These are phyloP conservation scores for Callinectes sapidus DNA, from an alignment of 2,888 invertebrate species.

Conservation along the genomic window DNA sequence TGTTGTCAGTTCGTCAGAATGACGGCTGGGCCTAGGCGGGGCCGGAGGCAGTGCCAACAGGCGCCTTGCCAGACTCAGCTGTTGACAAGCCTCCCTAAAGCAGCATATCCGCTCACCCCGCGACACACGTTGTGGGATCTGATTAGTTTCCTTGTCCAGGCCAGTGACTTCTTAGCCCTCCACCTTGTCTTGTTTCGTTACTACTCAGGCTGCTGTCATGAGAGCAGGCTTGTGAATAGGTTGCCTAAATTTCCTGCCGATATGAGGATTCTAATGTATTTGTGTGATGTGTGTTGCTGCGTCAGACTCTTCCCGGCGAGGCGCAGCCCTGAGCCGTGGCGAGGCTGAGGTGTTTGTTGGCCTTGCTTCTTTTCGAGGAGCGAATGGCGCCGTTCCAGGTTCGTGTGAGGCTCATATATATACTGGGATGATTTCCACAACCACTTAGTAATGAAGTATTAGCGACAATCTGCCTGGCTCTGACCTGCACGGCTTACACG, in stretches of 20 bases:
- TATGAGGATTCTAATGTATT: not conserved
- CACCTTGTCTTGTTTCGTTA: not conserved
- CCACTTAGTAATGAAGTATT: not conserved
- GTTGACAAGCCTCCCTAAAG: slow-evolving; percentile 28
- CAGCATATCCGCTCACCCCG: slow-evolving; percentile 8
- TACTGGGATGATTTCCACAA: not conserved
- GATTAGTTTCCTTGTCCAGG: slow-evolving; percentile 27
- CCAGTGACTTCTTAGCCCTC: not conserved
- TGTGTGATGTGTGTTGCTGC: not conserved
- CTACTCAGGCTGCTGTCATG: not conserved
- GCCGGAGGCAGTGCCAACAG: not conserved
- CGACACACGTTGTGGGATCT: not conserved
- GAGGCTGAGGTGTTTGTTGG: not conserved
- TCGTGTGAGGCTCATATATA: not conserved
- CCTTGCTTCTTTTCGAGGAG: not conserved
- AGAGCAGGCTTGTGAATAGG: not conserved
- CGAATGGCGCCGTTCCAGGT: not conserved
- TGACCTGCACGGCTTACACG: not conserved
- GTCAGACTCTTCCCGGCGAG: not conserved
- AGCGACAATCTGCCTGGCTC: not conserved
- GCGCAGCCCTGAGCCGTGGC: not conserved
- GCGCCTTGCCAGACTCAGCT: slow-evolving; percentile 15
- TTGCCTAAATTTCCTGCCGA: not conserved
- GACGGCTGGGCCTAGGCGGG: not conserved
- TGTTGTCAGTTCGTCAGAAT: not conserved